Conservation (phyloP, 2,888 invertebrate species). For the Diplazon laetatorius region DNA sequence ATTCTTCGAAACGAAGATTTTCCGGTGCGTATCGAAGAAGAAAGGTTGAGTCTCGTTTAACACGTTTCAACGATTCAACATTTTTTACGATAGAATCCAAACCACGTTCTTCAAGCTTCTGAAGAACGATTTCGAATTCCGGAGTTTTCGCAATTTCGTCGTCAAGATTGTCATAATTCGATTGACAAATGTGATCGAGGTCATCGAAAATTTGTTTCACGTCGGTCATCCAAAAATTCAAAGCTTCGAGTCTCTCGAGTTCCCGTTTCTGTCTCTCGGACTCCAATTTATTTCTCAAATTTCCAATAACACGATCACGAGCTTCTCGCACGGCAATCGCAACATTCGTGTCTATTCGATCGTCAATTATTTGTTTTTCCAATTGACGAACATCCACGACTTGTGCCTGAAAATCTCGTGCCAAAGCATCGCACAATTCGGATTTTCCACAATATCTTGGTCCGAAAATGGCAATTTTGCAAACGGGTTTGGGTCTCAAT, state of each 20-base stretch:
- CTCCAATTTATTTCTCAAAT: conserved; percentile 66
- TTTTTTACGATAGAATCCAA: conserved; percentile 80
- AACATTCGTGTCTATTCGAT: conserved; percentile 66
- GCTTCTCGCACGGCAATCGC: conserved; percentile 72
- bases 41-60: conserved; percentile 71
- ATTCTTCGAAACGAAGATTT: conserved; percentile 72
- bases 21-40: conserved; percentile 82
- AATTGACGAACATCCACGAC: conserved; percentile 82
- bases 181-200: conserved; percentile 40
- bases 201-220: conserved; percentile 67
- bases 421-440: conserved; percentile 84
- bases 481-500: conserved; percentile 85
- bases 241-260: conserved; percentile 77
- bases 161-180: neutral
- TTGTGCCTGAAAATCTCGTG: conserved; percentile 83
- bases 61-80: conserved; percentile 76
- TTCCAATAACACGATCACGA: conserved; percentile 69
- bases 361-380: conserved; percentile 61
- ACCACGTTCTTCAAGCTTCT: conserved; percentile 64
- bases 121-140: conserved; percentile 72
- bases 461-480: conserved; percentile 86
- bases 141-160: conserved; percentile 29
- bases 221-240: conserved; percentile 81
- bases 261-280: conserved; percentile 82
- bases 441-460: conserved; percentile 86